phyloP scores from a whole-genome alignment of 2,113 vertebrate genomes.

The Arvicanthis niloticus region DNA sequence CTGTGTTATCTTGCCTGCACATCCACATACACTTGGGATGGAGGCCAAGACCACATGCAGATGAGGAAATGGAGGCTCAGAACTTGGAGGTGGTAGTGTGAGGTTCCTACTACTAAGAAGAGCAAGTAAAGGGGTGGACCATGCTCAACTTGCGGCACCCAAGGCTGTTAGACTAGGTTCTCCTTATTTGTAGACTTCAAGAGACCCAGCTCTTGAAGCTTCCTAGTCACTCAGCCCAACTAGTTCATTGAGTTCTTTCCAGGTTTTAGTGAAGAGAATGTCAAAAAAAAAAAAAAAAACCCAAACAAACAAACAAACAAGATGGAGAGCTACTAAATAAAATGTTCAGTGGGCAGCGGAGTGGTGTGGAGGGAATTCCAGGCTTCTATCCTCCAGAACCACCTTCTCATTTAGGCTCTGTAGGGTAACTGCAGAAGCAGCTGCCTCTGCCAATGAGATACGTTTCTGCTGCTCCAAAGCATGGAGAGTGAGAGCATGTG shows the following conservation, averaged over 20 bases:
- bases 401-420: rapidly evolving
- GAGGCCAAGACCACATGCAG: too few species aligned
- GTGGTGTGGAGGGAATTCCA: neutral
- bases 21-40: rapidly evolving
- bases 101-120: neutral
- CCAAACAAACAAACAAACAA: too few species aligned
- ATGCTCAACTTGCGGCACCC: rapidly evolving
- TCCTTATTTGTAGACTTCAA: neutral
- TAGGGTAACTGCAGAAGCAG: rapidly evolving
- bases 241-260: too few species aligned
- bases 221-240: too few species aligned
- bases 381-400: neutral
- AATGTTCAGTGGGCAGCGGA: neutral
- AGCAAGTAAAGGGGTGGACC: neutral
- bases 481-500: neutral
- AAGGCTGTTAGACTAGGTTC: too few species aligned
- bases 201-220: too few species aligned
- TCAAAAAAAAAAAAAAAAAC: too few species aligned
- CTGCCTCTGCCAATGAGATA: neutral
- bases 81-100: too few species aligned
- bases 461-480: neutral
- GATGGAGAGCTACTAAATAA: too few species aligned
- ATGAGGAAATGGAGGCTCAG: neutral
- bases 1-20: neutral
- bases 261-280: too few species aligned